phyloP scores from a whole-genome alignment of 2,797 vertebrate species.

The Gymnoscopelus braueri region DNA sequence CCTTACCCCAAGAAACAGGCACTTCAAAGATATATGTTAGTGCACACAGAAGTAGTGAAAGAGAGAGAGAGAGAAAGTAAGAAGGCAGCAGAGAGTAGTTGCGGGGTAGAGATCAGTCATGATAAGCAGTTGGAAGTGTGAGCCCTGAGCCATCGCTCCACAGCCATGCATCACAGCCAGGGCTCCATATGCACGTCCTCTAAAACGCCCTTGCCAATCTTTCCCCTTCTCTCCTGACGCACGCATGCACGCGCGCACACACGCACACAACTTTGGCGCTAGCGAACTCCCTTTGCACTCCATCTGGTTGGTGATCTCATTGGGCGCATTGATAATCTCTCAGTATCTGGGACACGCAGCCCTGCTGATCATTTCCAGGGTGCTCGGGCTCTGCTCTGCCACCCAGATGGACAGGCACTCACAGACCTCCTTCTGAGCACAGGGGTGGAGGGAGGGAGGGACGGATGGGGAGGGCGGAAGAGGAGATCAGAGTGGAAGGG shows the following conservation, averaged over 20 bases:
- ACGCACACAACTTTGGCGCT: slow-evolving; percentile 51
- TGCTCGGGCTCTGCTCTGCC: slow-evolving; percentile 64
- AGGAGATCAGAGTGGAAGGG: background rate
- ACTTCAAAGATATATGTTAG: no score
- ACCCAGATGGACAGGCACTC: slow-evolving; percentile 74
- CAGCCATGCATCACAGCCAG: slow-evolving; percentile 69
- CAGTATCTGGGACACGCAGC: slow-evolving; percentile 77
- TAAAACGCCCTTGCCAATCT: slow-evolving; percentile 65
- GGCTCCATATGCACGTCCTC: slow-evolving; percentile 73
- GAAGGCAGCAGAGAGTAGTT: slow-evolving; percentile 59
- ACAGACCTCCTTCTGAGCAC: slow-evolving; percentile 57
- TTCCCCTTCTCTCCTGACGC: slow-evolving; percentile 52
- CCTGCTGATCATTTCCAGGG: slow-evolving; percentile 76
- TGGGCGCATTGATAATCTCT: slow-evolving; percentile 80
- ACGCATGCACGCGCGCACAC: slow-evolving; percentile 12
- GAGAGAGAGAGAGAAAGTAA: slow-evolving; percentile 55
- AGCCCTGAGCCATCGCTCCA: slow-evolving; percentile 64
- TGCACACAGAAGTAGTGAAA: background rate
- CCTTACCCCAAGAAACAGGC: no score
- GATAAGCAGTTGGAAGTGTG: slow-evolving; percentile 73
- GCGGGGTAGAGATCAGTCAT: slow-evolving; percentile 72
- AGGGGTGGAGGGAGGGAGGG: background rate
- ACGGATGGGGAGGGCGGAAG: background rate
- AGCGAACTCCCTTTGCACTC: slow-evolving; percentile 72
- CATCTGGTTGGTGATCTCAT: slow-evolving; percentile 80